Conservation (phyloP, 2,888 invertebrate species). For the Hyposoter dolosus region DNA sequence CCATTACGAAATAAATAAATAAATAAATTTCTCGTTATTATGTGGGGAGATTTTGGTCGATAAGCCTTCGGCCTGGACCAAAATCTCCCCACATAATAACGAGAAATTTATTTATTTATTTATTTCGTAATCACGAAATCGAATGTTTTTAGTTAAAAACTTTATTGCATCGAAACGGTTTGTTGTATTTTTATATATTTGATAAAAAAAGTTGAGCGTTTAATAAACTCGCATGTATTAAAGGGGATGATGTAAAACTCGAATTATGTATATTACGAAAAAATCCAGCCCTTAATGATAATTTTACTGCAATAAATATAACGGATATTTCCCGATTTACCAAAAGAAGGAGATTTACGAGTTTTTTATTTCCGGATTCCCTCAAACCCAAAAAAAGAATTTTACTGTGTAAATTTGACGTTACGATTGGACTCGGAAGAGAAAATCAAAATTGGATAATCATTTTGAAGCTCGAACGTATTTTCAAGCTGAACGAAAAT, state of each 20-base stretch:
- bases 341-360: neutral
- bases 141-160: neutral
- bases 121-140: too few relatives aligned
- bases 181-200: slow-evolving; percentile 1
- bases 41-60: too few relatives aligned
- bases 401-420: too few relatives aligned
- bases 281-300: slow-evolving; percentile 71
- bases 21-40: too few relatives aligned
- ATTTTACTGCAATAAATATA: slow-evolving; percentile 81
- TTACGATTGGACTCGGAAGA: too few relatives aligned
- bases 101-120: too few relatives aligned
- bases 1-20: too few relatives aligned
- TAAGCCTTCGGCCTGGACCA: too few relatives aligned
- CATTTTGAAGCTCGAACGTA: too few relatives aligned
- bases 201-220: neutral
- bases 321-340: slow-evolving; percentile 74
- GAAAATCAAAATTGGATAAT: too few relatives aligned
- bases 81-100: neutral
- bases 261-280: slow-evolving; percentile 11
- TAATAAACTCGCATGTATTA: neutral
- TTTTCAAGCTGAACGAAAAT: too few relatives aligned
- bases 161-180: neutral
- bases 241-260: neutral
- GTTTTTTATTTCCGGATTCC: neutral
- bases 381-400: neutral